Evolutionary conservation across 2,113 vertebrate species (phyloP), one percentile per base, ranked within the genome.

Genomic region (Chionis minor): DNA sequence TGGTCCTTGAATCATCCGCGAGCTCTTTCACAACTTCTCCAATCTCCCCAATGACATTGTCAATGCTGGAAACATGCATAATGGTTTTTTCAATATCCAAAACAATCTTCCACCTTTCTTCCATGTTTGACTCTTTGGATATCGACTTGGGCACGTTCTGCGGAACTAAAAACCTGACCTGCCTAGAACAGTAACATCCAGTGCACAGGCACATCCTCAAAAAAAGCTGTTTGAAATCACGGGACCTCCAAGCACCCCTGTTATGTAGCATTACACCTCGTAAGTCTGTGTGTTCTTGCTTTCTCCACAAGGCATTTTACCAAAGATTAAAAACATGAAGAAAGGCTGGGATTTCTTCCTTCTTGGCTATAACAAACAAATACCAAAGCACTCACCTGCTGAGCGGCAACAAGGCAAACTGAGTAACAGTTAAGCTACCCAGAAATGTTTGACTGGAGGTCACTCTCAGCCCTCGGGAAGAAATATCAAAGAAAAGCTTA

Each of bases 1-100:
- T 0, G 3, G 3, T 11, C 14, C 42, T 58, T 85, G n/a, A 45
- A 67, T 86, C 5, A 81, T 16, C 35, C 52, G 23, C 0, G 0
- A 35, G 6, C 15, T 69, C 66, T 73, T 90, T 45, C 40, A 62
- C 35, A 73, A 45, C 20, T 85, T 81, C 54, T 70, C 24, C 14
- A 8, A 33, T 67, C 66, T 42, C 71, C 42, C 21, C 38, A 67
- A 9, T 44, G 74, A 71, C 24, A 42, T 1, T 70, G n/a, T 51
- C 38, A 40, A 28, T 67, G 66, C 45, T 73, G 23, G 45, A 88
- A 62, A 79, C 6, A 42, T 2, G 9, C 17, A 16, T 17, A 52
- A 2, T 7, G 3, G 5, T n/a, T 52, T 66, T 83, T 61, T 69
- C 30, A 73, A 49, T 62, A 77, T 18, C 19, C 49, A 56, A 45